Evolutionary conservation across 2,113 vertebrate species (phyloP), one percentile per base, ranked within the genome.

Genomic region (Tetraodon nigroviridis): DNA sequence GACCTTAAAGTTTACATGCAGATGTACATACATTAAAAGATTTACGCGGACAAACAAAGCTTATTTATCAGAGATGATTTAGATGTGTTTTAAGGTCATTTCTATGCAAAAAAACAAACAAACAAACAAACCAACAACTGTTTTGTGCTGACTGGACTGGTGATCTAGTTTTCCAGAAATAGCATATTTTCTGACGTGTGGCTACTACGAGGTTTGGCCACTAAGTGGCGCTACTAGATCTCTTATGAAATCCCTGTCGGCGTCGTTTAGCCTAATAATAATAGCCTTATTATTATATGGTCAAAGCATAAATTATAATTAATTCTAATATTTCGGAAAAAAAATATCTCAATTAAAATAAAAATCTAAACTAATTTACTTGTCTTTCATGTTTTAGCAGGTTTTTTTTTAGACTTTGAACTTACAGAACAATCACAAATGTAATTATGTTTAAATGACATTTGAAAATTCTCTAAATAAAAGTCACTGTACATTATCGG

Each of bases 171-270:
- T 57, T 67, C 7, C 49, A 45, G 56, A 58, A 15, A 54, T 13
- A 61, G 53, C 7, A 7, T 57, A 4, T 40, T 3, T 53, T 45
- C 18, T 82, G 73, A 51, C 58, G 47, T 84, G 17, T 46, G 29
- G 11, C 45, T 22, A n/a, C n/a, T n/a, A n/a, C n/a, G n/a, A n/a
- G n/a, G 6, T 67, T 49, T 71, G 69, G 51, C 86, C 84, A 87
- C 80, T 59, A 53, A 14, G 81, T 45, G 84, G 78, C 37, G 55
- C 82, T 84, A 50, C 48, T 61, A 64, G 22, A 46, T 60, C 67
- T 73, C 55, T 58, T 32, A 52, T 72, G 47, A 75, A 75, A 76
- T 4, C 57, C 32, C 54, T 58, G 3, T 55, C 69, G 64, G 55
- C 58, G 69, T 72, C 59, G 73, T 71, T 78, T 61, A 73, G 72